These are phyloP conservation scores for Stegastes partitus DNA, from an alignment of 2,113 vertebrate genomes.

Conservation along the genomic window DNA sequence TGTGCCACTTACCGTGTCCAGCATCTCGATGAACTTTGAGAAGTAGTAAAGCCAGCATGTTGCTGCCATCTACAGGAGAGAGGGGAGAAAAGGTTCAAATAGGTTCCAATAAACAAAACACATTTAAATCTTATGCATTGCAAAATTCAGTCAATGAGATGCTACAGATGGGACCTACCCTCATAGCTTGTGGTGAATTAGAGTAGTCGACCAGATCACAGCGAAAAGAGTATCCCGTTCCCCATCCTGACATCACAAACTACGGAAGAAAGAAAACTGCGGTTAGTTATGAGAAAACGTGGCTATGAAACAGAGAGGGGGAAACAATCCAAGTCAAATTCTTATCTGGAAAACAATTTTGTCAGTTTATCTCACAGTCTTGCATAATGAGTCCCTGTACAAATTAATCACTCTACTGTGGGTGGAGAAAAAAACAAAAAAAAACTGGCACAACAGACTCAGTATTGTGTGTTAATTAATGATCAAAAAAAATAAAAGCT, in stretches of 20 bases:
- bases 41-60: conserved; percentile 97
- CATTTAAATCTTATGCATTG: not conserved
- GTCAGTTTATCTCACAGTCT: too few relatives aligned
- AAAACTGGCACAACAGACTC: too few relatives aligned
- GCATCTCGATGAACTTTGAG: conserved; percentile 97
- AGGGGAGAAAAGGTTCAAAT: not conserved
- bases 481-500: too few relatives aligned
- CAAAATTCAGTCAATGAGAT: not conserved
- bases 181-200: conserved; percentile 87
- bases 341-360: too few relatives aligned
- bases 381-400: too few relatives aligned
- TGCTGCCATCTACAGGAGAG: conserved; percentile 89
- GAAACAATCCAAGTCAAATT: too few relatives aligned
- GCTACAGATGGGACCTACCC: conserved; percentile 85
- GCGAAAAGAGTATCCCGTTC: conserved; percentile 92
- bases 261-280: conserved; percentile 62
- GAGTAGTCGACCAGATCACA: conserved; percentile 97
- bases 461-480: too few relatives aligned
- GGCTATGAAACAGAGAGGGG: too few relatives aligned
- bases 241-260: conserved; percentile 99
- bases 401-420: too few relatives aligned
- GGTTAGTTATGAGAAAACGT: not conserved
- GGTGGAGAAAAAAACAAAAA: too few relatives aligned
- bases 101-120: not conserved
- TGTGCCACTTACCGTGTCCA: conserved; percentile 93